A percentile compares a stretch with the other conserved stretches of the same genome.
Conservation (phyloP, 2,888 invertebrate species). For the Deladenus siricidicola region DNA sequence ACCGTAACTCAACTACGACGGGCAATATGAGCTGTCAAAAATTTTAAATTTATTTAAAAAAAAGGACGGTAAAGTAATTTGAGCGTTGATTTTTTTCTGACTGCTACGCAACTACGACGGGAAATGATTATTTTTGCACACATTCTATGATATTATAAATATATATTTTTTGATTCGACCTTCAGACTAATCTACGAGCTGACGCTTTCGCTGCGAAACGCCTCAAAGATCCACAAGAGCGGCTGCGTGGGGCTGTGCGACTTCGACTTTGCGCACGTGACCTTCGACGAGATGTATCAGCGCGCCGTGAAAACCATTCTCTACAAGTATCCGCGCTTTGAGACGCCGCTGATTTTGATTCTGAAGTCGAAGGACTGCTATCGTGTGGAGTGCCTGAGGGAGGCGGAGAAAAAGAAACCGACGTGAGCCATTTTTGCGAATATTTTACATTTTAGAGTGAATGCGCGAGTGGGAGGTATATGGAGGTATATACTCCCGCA, state of each 20-base stretch:
- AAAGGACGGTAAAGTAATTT: too few species aligned
- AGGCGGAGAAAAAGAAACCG: background rate
- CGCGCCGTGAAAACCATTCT: slow-evolving; percentile 1
- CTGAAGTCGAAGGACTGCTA: slow-evolving; percentile 1
- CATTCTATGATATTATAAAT: too few species aligned
- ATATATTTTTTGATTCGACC: too few species aligned
- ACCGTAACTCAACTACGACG: too few species aligned
- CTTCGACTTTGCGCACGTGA: slow-evolving; percentile 9
- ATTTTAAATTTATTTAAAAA: too few species aligned
- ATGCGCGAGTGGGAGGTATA: too few species aligned
- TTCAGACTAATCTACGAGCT: background rate
- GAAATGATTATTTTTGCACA: too few species aligned
- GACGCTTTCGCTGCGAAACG: background rate
- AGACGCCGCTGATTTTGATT: slow-evolving; percentile 7
- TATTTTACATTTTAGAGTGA: too few species aligned
- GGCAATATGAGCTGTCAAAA: too few species aligned
- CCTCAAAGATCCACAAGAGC: background rate
- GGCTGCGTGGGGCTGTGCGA: slow-evolving; percentile 5
- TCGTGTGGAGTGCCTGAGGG: slow-evolving; percentile 11
- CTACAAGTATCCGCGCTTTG: background rate
- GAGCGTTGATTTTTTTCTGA: too few species aligned
- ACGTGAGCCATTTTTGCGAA: background rate
- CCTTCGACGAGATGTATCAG: slow-evolving; percentile 6
- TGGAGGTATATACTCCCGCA: too few species aligned
- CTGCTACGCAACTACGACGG: too few species aligned